Evolutionary conservation across 2,888 invertebrate genomes (phyloP), one percentile per base, ranked within the genome.

Genomic region (Drosophila kambysellisi): DNA sequence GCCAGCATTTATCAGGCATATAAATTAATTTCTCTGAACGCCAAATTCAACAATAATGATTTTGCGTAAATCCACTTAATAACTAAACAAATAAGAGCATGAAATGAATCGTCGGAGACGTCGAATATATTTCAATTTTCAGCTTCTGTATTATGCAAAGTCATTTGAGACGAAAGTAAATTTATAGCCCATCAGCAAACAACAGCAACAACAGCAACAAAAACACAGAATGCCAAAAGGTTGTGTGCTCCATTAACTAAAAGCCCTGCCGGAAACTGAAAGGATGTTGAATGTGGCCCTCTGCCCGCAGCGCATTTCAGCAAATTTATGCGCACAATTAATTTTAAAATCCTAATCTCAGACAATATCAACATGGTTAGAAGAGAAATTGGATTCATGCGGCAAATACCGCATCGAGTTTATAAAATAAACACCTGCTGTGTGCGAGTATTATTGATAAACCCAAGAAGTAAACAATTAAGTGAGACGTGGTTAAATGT

Each of bases 311-410:
- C 67, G 35, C 29, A 43, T 30, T 64, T 51, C 41, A 59, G 51
- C 35, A 75, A 85, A 89, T 88, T 90, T 85, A 90, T 88, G 85
- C 74, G 88, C 78, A 79, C 90, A 90, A 90, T 90, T 89, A 90
- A 88, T 89, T 88, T 80, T 83, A 82, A 86, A 85, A 86, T 86
- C 77, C 84, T 77, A 88, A 89, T 85, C 88, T 78, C 75, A 72
- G 81, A 64, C 73, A 73, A 78, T 79, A 77, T 81, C 79, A 78
- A 76, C 86, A 75, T 70, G 59, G 56, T 52, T 62, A 43, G 48
- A 43, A 48, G 53, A 15, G 51, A 53, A 58, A 68, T 46, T 67
- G 59, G 74, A 63, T 65, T 69, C 59, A 48, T 54, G 63, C 51
- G 56, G 53, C 35, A 76, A 63, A 76, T 63, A 50, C 61, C 73